phyloP scores from a whole-genome alignment of 2,888 invertebrate species.

The Pristionchus exspectatus region DNA sequence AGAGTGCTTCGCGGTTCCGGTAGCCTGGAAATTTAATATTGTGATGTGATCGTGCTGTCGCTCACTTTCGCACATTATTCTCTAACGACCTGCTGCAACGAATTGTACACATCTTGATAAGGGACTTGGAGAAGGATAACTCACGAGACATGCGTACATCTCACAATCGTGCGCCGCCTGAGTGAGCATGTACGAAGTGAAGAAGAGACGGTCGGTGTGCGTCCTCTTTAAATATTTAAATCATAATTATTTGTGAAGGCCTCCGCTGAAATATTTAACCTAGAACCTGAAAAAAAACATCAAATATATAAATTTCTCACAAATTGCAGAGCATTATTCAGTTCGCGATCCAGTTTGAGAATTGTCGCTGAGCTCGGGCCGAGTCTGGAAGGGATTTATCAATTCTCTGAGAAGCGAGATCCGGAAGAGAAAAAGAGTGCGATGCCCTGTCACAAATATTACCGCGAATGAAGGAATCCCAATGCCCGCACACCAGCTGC shows the following conservation, averaged over 20 bases:
- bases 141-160: conserved; percentile 62
- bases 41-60: neutral
- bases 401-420: too few relatives aligned
- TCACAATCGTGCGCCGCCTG: conserved; percentile 71
- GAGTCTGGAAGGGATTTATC: neutral
- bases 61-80: too few relatives aligned
- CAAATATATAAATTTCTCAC: conserved; percentile 37
- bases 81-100: too few relatives aligned
- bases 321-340: conserved; percentile 65
- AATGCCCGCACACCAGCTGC: conserved; percentile 70
- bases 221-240: neutral
- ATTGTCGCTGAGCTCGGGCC: neutral
- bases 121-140: neutral
- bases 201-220: conserved; percentile 61
- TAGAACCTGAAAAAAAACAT: too few relatives aligned
- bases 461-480: conserved; percentile 50
- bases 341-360: conserved; percentile 57
- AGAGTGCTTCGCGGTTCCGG: neutral
- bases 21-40: neutral
- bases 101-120: too few relatives aligned
- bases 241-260: too few relatives aligned
- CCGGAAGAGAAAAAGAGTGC: too few relatives aligned
- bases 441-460: neutral
- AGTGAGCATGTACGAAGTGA: conserved; percentile 64
- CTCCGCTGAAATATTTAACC: too few relatives aligned